Evolutionary conservation across 1,140 invertebrate species (phyloP).

Genomic region (Drosophila nebulosa): DNA sequence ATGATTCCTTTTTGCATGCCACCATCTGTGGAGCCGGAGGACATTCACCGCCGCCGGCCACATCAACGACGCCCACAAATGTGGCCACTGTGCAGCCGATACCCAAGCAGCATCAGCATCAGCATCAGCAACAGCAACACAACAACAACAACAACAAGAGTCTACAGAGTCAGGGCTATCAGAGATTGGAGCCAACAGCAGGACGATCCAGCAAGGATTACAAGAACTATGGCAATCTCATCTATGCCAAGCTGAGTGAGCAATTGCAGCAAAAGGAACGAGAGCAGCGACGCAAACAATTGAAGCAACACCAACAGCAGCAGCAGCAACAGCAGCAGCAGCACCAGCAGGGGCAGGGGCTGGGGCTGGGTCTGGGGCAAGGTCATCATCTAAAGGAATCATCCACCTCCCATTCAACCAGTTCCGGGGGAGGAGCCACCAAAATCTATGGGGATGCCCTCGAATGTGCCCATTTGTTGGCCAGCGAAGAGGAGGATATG

Average conservation of each 20-base stretch:
- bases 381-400: slow-evolving; percentile 20
- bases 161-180: slow-evolving; percentile 59
- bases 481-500: slow-evolving; percentile 71
- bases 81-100: slow-evolving; percentile 76
- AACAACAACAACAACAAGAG: slow-evolving; percentile 43
- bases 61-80: slow-evolving; percentile 57
- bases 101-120: slow-evolving; percentile 59
- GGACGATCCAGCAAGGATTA: slow-evolving; percentile 56
- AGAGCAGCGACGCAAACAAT: slow-evolving; percentile 53
- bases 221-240: slow-evolving; percentile 75
- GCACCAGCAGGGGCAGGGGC: too few species aligned
- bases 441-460: slow-evolving; percentile 69
- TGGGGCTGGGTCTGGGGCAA: too few species aligned
- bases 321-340: slow-evolving; percentile 29
- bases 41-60: slow-evolving; percentile 58
- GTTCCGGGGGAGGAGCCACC: neutral
- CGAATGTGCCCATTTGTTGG: slow-evolving; percentile 75
- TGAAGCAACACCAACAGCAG: slow-evolving; percentile 25
- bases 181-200: slow-evolving; percentile 38
- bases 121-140: too few species aligned
- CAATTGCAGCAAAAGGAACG: slow-evolving; percentile 73
- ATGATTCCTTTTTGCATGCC: slow-evolving; percentile 84
- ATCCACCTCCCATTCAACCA: slow-evolving; percentile 48
- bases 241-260: slow-evolving; percentile 75
- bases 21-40: slow-evolving; percentile 82